Evolutionary conservation across 2,888 invertebrate genomes (phyloP).

Genomic region (Labia minor): DNA sequence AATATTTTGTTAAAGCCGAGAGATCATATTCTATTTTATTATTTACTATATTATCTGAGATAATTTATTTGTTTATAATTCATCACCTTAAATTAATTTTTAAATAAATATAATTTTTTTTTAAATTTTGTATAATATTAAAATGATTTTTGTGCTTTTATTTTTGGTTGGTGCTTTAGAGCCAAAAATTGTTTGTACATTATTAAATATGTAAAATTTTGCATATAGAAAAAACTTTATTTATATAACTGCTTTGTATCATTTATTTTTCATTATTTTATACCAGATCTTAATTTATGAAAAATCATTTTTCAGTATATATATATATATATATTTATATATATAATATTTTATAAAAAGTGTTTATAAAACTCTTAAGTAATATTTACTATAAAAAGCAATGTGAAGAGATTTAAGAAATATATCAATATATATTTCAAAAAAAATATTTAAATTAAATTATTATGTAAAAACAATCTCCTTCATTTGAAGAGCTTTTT

Average conservation of each 20-base stretch:
- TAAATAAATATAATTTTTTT: neutral
- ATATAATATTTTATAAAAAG: neutral
- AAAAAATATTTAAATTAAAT: neutral
- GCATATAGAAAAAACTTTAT: conserved; percentile 13
- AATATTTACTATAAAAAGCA: conserved; percentile 7
- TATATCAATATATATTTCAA: neutral
- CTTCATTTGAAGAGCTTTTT: neutral
- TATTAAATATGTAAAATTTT: neutral
- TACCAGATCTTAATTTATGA: neutral
- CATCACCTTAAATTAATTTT: neutral
- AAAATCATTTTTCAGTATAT: too few species aligned
- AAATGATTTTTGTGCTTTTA: neutral
- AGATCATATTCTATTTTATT: too few species aligned
- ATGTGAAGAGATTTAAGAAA: neutral
- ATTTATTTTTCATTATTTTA: neutral
- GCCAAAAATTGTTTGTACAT: conserved; percentile 13
- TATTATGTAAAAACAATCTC: conserved; percentile 6
- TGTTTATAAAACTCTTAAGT: conserved; percentile 1
- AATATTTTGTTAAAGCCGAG: too few species aligned
- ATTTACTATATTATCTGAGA: too few species aligned
- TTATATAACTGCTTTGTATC: neutral
- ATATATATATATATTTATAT: neutral
- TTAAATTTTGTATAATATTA: neutral
- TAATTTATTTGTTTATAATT: too few species aligned
- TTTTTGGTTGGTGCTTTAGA: neutral